phyloP scores from a whole-genome alignment of 2,888 invertebrate genomes.

The Drosophila dives region DNA sequence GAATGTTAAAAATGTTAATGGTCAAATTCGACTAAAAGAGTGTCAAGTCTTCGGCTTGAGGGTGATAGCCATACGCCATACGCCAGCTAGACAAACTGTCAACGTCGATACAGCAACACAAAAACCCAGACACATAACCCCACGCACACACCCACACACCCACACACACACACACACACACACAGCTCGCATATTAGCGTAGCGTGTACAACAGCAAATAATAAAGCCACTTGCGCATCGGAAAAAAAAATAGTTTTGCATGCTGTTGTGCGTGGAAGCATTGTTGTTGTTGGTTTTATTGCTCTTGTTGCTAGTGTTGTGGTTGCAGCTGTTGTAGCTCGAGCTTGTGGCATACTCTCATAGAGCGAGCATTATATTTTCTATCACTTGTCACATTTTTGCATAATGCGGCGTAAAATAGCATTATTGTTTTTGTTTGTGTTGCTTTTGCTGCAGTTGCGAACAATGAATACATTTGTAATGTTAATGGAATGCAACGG shows the following conservation, averaged over 20 bases:
- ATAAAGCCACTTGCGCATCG: slow-evolving; percentile 70
- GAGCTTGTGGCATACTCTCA: slow-evolving; percentile 30
- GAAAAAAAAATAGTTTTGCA: slow-evolving; percentile 46
- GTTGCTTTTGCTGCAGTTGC: slow-evolving; percentile 34
- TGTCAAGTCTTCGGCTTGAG: neutral
- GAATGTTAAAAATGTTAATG: neutral
- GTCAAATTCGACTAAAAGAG: neutral
- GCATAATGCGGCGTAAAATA: slow-evolving; percentile 68
- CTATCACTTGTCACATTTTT: slow-evolving; percentile 80
- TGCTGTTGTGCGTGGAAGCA: slow-evolving; percentile 27
- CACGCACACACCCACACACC: neutral
- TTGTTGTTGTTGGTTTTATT: slow-evolving; percentile 25
- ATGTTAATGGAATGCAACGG: slow-evolving; percentile 63
- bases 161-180: slow-evolving; percentile 9
- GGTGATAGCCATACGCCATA: neutral
- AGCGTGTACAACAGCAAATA: slow-evolving; percentile 67
- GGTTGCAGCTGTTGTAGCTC: slow-evolving; percentile 20
- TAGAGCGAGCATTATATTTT: slow-evolving; percentile 70
- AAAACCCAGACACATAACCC: slow-evolving; percentile 25
- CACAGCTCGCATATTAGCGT: slow-evolving; percentile 49
- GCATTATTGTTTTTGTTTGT: slow-evolving; percentile 55
- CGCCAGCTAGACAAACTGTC: slow-evolving; percentile 49
- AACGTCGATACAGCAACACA: slow-evolving; percentile 41
- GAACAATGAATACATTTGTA: slow-evolving; percentile 69
- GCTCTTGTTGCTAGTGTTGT: neutral